A percentile compares a stretch with the other conserved stretches of the same genome.
These are phyloP conservation scores for Scortum barcoo DNA, from an alignment of 2,113 vertebrate genomes.

Conservation along the genomic window DNA sequence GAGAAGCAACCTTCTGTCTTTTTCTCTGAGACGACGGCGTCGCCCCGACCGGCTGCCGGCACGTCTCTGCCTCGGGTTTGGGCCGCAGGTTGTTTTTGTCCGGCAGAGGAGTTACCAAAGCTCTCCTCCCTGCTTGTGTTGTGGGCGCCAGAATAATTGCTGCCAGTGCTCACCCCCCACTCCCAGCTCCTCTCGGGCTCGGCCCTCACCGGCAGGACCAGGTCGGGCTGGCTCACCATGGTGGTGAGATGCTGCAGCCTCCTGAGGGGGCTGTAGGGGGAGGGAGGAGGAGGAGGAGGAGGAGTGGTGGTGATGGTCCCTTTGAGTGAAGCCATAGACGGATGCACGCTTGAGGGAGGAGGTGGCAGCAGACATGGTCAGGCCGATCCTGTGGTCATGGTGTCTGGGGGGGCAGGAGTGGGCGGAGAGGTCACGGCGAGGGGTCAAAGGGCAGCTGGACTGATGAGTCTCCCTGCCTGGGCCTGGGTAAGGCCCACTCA, in stretches of 20 bases:
- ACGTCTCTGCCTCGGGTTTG: constrained; percentile 33
- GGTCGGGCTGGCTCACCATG: constrained; percentile 88
- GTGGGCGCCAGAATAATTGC: constrained; percentile 49
- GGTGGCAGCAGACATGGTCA: constrained; percentile 82
- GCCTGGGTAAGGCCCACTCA: constrained; percentile 89
- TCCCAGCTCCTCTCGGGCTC: constrained; percentile 66
- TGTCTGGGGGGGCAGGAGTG: constrained; percentile 77
- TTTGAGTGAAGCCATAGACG: constrained; percentile 83
- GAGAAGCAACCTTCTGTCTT: constrained; percentile 72
- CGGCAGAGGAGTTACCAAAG: constrained; percentile 21
- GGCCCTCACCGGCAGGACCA: constrained; percentile 60
- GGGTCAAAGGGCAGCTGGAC: constrained; percentile 85
- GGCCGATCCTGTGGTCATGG: constrained; percentile 79
- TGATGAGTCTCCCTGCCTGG: constrained; percentile 85
- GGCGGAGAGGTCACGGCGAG: constrained; percentile 82
- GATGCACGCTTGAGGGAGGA: constrained; percentile 80
- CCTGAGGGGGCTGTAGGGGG: constrained; percentile 89
- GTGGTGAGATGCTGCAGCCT: constrained; percentile 91
- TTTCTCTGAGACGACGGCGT: constrained; percentile 43
- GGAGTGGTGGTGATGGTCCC: constrained; percentile 64
- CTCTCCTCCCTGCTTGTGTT: constrained; percentile 38
- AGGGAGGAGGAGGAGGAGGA: constrained; percentile 56
- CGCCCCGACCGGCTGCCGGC: constrained; percentile 14
- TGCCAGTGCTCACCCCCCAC: constrained; percentile 33
- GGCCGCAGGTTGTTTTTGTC: constrained; percentile 23